These are phyloP conservation scores for Crepidodera aurea DNA, from an alignment of 2,888 invertebrate genomes.

Conservation along the genomic window DNA sequence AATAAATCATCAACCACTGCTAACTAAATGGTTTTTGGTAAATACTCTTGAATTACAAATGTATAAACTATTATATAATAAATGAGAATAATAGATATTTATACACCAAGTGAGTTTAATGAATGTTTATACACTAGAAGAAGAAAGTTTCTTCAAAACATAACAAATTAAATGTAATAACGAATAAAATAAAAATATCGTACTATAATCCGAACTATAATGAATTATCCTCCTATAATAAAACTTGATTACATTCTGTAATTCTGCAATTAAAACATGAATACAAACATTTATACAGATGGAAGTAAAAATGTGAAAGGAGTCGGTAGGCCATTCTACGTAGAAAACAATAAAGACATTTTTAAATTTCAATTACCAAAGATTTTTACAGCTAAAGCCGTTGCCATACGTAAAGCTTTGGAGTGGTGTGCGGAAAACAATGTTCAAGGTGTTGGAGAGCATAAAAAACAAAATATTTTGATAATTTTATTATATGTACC, in stretches of 20 bases:
- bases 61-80: no score
- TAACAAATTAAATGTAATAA: no score
- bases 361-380: conserved; percentile 3
- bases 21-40: no score
- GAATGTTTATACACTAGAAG: no score
- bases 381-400: conserved; percentile 14
- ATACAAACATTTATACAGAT: no score
- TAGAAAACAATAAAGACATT: neutral
- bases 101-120: no score
- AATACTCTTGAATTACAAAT: no score
- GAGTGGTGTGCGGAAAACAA: conserved; percentile 8
- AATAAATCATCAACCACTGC: no score
- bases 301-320: conserved; percentile 7
- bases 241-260: neutral
- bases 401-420: conserved; percentile 13
- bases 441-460: neutral
- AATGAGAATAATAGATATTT: no score
- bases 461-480: conserved; percentile 5
- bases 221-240: conserved; percentile 4
- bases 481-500: neutral
- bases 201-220: conserved; percentile 7
- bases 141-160: no score
- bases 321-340: conserved; percentile 1
- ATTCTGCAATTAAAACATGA: no score
- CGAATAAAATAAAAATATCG: no score